These are phyloP conservation scores for Crypturellus tataupa DNA, from an alignment of 2,797 vertebrate genomes.

Conservation along the genomic window DNA sequence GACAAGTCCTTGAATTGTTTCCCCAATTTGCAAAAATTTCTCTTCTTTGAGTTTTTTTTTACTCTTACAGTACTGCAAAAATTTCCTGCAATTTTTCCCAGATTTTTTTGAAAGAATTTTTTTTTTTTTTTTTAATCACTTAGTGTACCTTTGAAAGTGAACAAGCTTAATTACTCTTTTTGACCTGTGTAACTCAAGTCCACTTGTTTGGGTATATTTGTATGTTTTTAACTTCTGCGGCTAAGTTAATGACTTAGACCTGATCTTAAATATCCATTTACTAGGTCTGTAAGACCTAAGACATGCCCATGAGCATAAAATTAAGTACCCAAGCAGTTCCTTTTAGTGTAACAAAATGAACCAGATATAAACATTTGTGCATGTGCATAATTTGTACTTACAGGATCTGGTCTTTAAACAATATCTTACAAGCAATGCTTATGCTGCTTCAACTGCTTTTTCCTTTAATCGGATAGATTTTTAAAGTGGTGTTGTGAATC, in stretches of 20 bases:
- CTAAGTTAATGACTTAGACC: neutral
- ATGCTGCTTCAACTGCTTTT: slow-evolving; percentile 32
- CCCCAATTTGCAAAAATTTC: neutral
- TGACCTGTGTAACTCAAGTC: neutral
- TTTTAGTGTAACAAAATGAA: neutral
- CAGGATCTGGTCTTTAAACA: neutral
- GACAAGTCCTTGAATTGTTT: neutral
- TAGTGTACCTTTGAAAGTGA: neutral
- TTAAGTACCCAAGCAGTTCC: neutral
- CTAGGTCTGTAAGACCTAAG: neutral
- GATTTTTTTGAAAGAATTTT: neutral
- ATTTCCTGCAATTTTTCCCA: neutral
- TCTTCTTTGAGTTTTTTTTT: neutral
- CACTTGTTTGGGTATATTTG: neutral
- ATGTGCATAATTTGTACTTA: neutral
- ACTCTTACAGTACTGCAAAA: neutral
- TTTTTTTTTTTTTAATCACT: neutral
- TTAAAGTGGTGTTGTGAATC: slow-evolving; percentile 21
- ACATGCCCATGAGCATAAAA: neutral
- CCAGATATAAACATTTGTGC: neutral
- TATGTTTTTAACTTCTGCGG: neutral
- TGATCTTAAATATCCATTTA: neutral
- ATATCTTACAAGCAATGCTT: neutral
- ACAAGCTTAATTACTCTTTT: neutral
- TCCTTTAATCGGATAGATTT: slow-evolving; percentile 29